Evolutionary conservation across 2,888 invertebrate genomes (phyloP).

Genomic region (Molanna angustata): DNA sequence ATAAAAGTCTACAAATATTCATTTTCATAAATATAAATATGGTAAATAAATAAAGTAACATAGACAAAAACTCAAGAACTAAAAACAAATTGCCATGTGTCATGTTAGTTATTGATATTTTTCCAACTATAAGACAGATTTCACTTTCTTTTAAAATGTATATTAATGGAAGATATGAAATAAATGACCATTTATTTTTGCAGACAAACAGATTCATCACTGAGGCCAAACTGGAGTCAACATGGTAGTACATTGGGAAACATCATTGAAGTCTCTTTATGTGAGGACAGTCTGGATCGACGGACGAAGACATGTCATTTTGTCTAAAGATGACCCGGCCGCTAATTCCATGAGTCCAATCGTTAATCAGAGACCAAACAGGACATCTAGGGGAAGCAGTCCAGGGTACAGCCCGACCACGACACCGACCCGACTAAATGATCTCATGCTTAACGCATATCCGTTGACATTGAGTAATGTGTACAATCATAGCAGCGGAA

Average conservation of each 20-base stretch:
- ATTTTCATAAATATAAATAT: too few species aligned
- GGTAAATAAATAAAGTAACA: too few species aligned
- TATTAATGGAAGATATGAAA: too few species aligned
- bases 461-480: constrained; percentile 11
- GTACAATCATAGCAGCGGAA: neutral
- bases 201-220: too few species aligned
- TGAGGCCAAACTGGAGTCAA: too few species aligned
- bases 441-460: constrained; percentile 40
- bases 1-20: too few species aligned
- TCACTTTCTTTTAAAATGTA: too few species aligned
- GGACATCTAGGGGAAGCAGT: constrained; percentile 39
- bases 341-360: constrained; percentile 35
- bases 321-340: constrained; percentile 61
- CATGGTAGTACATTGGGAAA: constrained; percentile 62
- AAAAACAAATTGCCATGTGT: too few species aligned
- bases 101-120: too few species aligned
- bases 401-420: constrained; percentile 37
- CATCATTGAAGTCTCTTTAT: constrained; percentile 60
- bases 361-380: constrained; percentile 43
- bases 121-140: too few species aligned
- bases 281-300: constrained; percentile 68
- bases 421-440: constrained; percentile 41
- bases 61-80: too few species aligned
- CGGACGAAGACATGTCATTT: constrained; percentile 67
- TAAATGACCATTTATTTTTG: too few species aligned